These are phyloP conservation scores for Chunga burmeisteri DNA, from an alignment of 2,113 vertebrate genomes.

Conservation along the genomic window DNA sequence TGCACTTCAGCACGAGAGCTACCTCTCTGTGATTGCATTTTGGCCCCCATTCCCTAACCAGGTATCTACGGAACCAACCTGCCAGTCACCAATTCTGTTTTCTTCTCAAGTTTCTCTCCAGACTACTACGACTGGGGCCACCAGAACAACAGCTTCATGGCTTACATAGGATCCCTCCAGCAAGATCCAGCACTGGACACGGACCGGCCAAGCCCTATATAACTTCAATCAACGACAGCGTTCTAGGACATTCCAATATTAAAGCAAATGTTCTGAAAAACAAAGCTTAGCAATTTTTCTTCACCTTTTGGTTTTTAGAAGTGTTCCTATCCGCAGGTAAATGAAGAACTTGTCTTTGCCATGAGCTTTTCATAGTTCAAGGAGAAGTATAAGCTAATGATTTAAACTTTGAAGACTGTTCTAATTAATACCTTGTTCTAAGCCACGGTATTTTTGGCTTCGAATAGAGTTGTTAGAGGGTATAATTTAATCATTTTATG, in stretches of 20 bases:
- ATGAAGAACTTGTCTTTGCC: conserved; percentile 57
- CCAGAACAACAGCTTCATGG: conserved; percentile 82
- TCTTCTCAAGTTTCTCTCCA: conserved; percentile 79
- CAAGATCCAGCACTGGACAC: conserved; percentile 70
- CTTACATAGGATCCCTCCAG: conserved; percentile 81
- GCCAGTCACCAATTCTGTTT: background rate
- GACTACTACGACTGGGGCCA: conserved; percentile 90
- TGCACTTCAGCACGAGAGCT: background rate
- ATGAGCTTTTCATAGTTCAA: conserved; percentile 43
- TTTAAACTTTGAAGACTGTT: conserved; percentile 54
- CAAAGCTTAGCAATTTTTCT: conserved; percentile 5
- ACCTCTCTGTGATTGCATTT: background rate
- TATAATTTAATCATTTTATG: conserved; percentile 69
- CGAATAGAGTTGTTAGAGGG: conserved; percentile 28
- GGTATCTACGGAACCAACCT: background rate
- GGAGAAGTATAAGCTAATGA: conserved; percentile 64
- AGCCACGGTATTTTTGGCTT: conserved; percentile 29
- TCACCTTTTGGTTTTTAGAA: conserved; percentile 31
- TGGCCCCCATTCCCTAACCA: background rate
- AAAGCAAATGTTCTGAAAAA: conserved; percentile 27
- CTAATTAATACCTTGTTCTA: conserved; percentile 47
- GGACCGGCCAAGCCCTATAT: conserved; percentile 77
- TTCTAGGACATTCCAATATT: background rate
- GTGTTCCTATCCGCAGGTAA: conserved; percentile 21
- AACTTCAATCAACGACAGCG: background rate